These are phyloP conservation scores for Solenopsis fugax DNA, from an alignment of 1,140 invertebrate species.

Conservation along the genomic window DNA sequence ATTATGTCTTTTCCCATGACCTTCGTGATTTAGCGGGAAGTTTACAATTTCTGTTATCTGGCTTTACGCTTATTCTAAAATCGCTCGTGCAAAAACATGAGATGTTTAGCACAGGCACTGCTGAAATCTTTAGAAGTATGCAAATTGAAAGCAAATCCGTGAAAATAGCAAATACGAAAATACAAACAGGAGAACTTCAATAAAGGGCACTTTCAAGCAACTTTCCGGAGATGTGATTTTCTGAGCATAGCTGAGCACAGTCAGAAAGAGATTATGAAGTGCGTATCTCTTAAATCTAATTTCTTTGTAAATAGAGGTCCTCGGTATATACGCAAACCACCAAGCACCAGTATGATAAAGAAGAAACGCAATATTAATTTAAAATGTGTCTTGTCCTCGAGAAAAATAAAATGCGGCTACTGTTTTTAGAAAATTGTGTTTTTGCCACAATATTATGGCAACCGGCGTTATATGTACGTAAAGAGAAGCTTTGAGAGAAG, in stretches of 20 bases:
- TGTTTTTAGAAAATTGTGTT: neutral
- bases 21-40: neutral
- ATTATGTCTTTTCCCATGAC: neutral
- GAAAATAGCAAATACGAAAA: constrained; percentile 59
- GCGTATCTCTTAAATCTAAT: constrained; percentile 52
- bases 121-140: constrained; percentile 25
- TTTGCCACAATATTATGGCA: neutral
- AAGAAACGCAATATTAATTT: neutral
- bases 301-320: constrained; percentile 50
- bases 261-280: constrained; percentile 33
- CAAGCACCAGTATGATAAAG: constrained; percentile 19
- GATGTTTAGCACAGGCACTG: constrained; percentile 3
- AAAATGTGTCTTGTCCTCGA: neutral
- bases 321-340: neutral
- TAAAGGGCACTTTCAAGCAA: constrained; percentile 50
- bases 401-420: constrained; percentile 1
- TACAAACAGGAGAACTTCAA: constrained; percentile 51
- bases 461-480: neutral
- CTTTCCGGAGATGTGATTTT: constrained; percentile 39
- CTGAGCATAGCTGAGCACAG: constrained; percentile 20
- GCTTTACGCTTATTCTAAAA: constrained; percentile 28
- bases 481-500: neutral
- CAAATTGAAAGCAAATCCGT: constrained; percentile 43
- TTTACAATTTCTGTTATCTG: constrained; percentile 32
- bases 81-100: constrained; percentile 14